Conservation (phyloP, 2,797 vertebrate species). For the Gobionotothen gibberifrons region DNA sequence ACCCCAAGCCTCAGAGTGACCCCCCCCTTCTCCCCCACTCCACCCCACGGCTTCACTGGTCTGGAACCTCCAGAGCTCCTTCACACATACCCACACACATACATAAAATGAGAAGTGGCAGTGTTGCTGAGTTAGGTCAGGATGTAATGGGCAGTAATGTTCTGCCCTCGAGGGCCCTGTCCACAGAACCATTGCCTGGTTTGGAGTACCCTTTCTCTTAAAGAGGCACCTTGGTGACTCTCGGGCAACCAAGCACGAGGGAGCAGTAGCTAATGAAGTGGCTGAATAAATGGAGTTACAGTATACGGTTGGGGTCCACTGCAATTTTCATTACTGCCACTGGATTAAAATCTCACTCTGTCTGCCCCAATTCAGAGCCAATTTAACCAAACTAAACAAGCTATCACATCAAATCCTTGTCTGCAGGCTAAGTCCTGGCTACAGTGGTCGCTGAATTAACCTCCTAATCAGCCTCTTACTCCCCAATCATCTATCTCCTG, state of each 20-base stretch:
- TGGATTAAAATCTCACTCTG: constrained; percentile 77
- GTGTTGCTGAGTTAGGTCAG: constrained; percentile 84
- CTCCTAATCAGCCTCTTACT: constrained; percentile 73
- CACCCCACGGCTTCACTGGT: constrained; percentile 66
- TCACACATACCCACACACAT: constrained; percentile 64
- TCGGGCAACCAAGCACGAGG: constrained; percentile 53
- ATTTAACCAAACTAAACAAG: constrained; percentile 83
- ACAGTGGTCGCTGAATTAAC: constrained; percentile 74
- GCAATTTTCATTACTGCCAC: constrained; percentile 78
- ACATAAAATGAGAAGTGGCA: constrained; percentile 81
- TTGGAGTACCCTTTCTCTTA: constrained; percentile 82
- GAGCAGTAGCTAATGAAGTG: constrained; percentile 75
- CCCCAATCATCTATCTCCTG: constrained; percentile 69
- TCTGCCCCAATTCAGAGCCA: constrained; percentile 75
- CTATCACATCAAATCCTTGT: constrained; percentile 81
- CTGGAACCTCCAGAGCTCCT: constrained; percentile 71
- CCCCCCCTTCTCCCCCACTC: constrained; percentile 19
- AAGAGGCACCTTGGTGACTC: constrained; percentile 69
- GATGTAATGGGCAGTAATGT: constrained; percentile 81
- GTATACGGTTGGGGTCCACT: constrained; percentile 66
- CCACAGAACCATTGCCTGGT: constrained; percentile 58
- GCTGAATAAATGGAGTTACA: constrained; percentile 78
- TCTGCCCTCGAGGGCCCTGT: constrained; percentile 69
- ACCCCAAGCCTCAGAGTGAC: constrained; percentile 70
- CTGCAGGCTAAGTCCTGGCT: constrained; percentile 68